Conservation (phyloP, 1,140 invertebrate genomes). For the Pogonomyrmex barbatus region DNA sequence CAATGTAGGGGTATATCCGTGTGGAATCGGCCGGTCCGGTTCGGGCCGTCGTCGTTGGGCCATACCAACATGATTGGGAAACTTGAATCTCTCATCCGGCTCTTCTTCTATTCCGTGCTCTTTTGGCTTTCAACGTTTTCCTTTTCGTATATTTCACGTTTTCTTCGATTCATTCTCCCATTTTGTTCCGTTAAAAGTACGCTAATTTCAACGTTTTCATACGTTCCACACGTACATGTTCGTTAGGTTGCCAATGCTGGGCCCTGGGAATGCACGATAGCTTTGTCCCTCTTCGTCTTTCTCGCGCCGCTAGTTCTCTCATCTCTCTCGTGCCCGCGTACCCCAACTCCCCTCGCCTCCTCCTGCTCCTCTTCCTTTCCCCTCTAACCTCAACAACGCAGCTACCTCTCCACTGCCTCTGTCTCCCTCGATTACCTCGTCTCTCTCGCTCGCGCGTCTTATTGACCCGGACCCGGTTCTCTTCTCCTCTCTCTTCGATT, state of each 20-base stretch:
- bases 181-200: constrained; percentile 40
- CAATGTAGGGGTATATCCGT: constrained; percentile 8
- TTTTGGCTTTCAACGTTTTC: background rate
- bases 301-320: constrained; percentile 23
- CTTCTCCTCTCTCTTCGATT: constrained; percentile 83
- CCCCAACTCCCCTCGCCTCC: constrained; percentile 75
- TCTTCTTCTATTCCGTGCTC: background rate
- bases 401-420: constrained; percentile 61
- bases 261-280: constrained; percentile 85
- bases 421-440: constrained; percentile 75
- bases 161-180: constrained; percentile 15
- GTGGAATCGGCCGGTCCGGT: constrained; percentile 34
- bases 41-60: constrained; percentile 15
- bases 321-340: constrained; percentile 67
- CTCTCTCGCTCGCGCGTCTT: constrained; percentile 84
- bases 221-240: constrained; percentile 72
- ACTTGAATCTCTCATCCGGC: background rate
- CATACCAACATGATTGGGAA: constrained; percentile 34
- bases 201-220: constrained; percentile 58
- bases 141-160: background rate
- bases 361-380: constrained; percentile 85
- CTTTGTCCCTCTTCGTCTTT: constrained; percentile 78
- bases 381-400: constrained; percentile 50
- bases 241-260: constrained; percentile 81
- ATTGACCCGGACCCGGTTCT: constrained; percentile 86